Evolutionary conservation across 1,140 invertebrate species (phyloP).

Genomic region (Octopus sinensis): DNA sequence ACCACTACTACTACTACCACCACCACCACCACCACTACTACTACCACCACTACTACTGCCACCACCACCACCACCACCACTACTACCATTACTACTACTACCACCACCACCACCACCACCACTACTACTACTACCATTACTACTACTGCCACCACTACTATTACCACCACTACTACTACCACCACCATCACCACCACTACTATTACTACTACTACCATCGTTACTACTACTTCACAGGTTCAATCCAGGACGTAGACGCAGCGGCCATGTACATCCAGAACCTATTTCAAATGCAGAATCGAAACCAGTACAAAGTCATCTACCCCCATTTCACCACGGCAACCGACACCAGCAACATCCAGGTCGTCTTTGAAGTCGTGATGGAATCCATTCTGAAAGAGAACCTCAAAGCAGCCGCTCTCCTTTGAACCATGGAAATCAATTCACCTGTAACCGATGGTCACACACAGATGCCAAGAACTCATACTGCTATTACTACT

Average conservation of each 20-base stretch:
- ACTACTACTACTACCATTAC: too few species aligned
- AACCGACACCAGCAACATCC: slow-evolving; percentile 95
- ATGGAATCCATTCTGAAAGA: slow-evolving; percentile 92
- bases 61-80: too few species aligned
- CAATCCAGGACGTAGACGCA: slow-evolving; percentile 46
- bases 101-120: too few species aligned
- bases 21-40: too few species aligned
- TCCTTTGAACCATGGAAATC: background rate
- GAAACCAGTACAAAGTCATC: slow-evolving; percentile 43
- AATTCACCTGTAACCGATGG: too few species aligned
- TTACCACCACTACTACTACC: background rate
- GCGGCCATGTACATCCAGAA: slow-evolving; percentile 53
- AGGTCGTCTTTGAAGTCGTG: slow-evolving; percentile 93
- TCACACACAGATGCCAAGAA: too few species aligned
- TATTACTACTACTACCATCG: background rate
- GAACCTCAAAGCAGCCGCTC: slow-evolving; percentile 65
- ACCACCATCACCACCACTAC: background rate
- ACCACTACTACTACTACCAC: too few species aligned
- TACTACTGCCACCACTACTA: too few species aligned
- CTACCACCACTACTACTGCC: too few species aligned
- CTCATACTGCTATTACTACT: too few species aligned
- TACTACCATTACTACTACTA: too few species aligned
- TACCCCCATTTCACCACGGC: slow-evolving; percentile 89
- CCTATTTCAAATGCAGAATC: slow-evolving; percentile 42
- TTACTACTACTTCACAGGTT: slow-evolving; percentile 31